phyloP scores from a whole-genome alignment of 2,888 invertebrate species.

The Cistogaster globosa region DNA sequence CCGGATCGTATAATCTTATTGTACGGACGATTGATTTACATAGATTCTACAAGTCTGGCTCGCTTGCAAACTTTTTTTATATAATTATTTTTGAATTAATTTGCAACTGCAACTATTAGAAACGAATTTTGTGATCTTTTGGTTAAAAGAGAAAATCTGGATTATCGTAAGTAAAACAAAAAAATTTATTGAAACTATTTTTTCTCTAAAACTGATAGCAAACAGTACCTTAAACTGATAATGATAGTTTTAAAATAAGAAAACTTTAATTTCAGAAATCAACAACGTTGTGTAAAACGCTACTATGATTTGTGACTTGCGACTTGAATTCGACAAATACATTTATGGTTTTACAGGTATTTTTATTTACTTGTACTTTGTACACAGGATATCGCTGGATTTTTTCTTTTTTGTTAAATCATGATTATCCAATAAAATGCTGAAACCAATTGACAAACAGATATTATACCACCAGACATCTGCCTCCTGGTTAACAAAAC shows the following conservation, averaged over 20 bases:
- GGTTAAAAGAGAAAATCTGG: too few species aligned
- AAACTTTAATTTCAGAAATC: background rate
- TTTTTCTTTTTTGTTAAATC: constrained; percentile 17
- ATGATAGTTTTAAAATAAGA: background rate
- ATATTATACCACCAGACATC: constrained; percentile 44
- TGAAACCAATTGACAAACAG: constrained; percentile 3
- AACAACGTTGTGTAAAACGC: background rate
- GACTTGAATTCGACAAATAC: background rate
- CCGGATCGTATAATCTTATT: too few species aligned
- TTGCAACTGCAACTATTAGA: too few species aligned
- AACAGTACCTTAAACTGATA: background rate
- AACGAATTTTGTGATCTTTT: too few species aligned
- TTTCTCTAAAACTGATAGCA: too few species aligned
- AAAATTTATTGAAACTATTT: too few species aligned
- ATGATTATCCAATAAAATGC: constrained; percentile 9
- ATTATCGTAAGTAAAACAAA: too few species aligned
- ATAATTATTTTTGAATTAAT: too few species aligned
- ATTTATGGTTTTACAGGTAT: constrained; percentile 46
- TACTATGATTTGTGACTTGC: constrained; percentile 12
- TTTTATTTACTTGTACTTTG: background rate
- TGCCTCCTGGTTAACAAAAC: constrained; percentile 37
- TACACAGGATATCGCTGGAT: background rate
- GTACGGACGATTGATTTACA: too few species aligned
- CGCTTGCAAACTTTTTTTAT: too few species aligned
- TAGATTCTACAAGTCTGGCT: too few species aligned